Percentiles rank a stretch among this genome's conserved stretches.
phyloP scores from a whole-genome alignment of 2,888 invertebrate species.

The Eucera pruinosa region DNA sequence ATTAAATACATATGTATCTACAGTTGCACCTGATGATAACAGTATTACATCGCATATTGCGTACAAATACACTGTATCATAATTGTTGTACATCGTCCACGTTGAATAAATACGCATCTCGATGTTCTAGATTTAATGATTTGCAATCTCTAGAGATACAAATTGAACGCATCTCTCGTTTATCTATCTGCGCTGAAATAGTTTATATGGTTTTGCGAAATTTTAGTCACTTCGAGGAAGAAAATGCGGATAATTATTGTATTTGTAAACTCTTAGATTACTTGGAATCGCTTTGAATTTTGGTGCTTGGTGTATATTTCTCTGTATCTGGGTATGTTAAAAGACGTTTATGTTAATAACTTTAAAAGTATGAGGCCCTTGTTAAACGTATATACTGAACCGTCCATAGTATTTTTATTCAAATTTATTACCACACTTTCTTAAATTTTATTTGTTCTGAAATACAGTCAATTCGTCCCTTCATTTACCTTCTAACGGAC shows the following conservation, averaged over 20 bases:
- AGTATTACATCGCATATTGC: slow-evolving; percentile 45
- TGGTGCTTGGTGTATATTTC: slow-evolving; percentile 45
- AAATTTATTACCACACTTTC: neutral
- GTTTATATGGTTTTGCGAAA: slow-evolving; percentile 11
- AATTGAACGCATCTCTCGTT: too few species aligned
- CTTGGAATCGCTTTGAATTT: slow-evolving; percentile 38
- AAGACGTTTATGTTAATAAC: slow-evolving; percentile 1
- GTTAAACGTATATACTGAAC: neutral
- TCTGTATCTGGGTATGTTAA: slow-evolving; percentile 23
- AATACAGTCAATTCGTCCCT: too few species aligned
- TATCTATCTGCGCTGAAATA: slow-evolving; percentile 2
- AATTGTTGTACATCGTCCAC: slow-evolving; percentile 38
- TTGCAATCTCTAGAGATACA: slow-evolving; percentile 4
- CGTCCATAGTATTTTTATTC: neutral
- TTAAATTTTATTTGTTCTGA: neutral
- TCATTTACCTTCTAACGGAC: too few species aligned
- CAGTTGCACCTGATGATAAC: slow-evolving; percentile 48
- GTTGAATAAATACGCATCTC: slow-evolving; percentile 35
- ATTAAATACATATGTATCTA: neutral
- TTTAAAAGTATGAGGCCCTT: slow-evolving; percentile 4
- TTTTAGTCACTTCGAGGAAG: neutral
- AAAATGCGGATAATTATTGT: neutral
- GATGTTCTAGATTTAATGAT: slow-evolving; percentile 25
- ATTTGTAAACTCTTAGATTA: slow-evolving; percentile 29
- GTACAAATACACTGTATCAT: slow-evolving; percentile 39